phyloP scores from a whole-genome alignment of 2,888 invertebrate genomes.

The Epistrophe grossulariae region DNA sequence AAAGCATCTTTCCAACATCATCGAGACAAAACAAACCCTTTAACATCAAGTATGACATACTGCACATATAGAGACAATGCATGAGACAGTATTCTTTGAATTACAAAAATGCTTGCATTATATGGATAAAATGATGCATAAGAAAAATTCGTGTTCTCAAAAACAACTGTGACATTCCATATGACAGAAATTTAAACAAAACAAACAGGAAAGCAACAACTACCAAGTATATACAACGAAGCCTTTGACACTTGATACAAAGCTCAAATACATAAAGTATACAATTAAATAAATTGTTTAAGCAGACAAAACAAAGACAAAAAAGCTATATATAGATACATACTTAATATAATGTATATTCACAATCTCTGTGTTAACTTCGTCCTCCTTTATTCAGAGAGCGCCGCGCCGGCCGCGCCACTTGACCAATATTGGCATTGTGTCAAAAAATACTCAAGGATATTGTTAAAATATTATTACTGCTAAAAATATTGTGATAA shows the following conservation, averaged over 20 bases:
- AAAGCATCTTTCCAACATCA: neutral
- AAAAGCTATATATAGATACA: neutral
- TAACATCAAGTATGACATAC: neutral
- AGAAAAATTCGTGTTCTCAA: conserved; percentile 2
- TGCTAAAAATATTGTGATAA: neutral
- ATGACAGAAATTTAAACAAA: neutral
- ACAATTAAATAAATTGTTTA: conserved; percentile 62
- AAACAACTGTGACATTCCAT: neutral
- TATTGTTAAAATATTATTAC: conserved; percentile 45
- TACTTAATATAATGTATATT: neutral
- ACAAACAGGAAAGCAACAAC: conserved; percentile 56
- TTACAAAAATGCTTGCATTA: conserved; percentile 14
- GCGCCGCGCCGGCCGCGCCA: conserved; percentile 39
- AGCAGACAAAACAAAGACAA: conserved; percentile 51
- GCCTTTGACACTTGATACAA: conserved; percentile 58
- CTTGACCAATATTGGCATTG: conserved; percentile 68
- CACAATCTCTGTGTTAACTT: conserved; percentile 26
- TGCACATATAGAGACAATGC: neutral
- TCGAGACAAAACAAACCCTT: conserved; percentile 33
- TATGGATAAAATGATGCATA: conserved; percentile 13
- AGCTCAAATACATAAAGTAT: neutral
- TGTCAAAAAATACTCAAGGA: conserved; percentile 60
- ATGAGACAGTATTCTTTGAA: conserved; percentile 8
- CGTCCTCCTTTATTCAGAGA: conserved; percentile 24
- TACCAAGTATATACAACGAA: conserved; percentile 1